phyloP scores from a whole-genome alignment of 2,113 vertebrate genomes.

The Eulemur rufifrons region DNA sequence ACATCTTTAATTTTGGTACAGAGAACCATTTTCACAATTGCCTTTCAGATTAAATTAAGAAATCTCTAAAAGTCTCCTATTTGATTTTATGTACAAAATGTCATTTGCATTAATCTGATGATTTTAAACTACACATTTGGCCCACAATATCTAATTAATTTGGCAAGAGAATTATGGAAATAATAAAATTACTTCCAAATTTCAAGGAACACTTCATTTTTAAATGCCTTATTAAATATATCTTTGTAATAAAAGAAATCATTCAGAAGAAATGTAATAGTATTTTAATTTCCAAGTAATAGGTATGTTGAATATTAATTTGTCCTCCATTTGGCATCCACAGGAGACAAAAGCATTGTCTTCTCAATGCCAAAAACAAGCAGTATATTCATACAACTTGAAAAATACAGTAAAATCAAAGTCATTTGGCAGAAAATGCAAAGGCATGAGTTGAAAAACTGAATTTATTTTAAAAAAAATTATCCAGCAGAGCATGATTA shows the following conservation, averaged over 20 bases:
- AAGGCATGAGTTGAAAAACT: not conserved
- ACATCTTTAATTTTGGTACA: constrained; percentile 67
- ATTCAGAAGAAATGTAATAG: constrained; percentile 69
- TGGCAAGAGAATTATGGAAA: constrained; percentile 77
- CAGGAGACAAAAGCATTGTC: constrained; percentile 25
- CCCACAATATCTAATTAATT: constrained; percentile 69
- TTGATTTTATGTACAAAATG: constrained; percentile 70
- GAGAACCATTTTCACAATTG: constrained; percentile 62
- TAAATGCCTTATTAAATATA: constrained; percentile 75
- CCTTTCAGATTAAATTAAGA: constrained; percentile 76
- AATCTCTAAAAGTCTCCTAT: constrained; percentile 36
- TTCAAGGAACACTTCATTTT: constrained; percentile 74
- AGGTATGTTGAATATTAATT: constrained; percentile 38
- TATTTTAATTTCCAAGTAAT: constrained; percentile 67
- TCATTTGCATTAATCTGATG: constrained; percentile 70
- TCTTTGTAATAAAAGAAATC: constrained; percentile 65
- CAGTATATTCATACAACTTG: not conserved
- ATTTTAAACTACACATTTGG: constrained; percentile 67
- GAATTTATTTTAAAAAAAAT: not conserved
- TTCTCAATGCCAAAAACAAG: constrained; percentile 12
- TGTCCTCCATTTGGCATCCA: not conserved
- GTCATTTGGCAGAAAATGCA: not conserved
- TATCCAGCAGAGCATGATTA: not conserved
- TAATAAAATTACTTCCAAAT: constrained; percentile 78
- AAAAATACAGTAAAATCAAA: constrained; percentile 39